Percentiles rank a stretch among this genome's conserved stretches.
Evolutionary conservation across 1,140 invertebrate species (phyloP).

Genomic region (Ruditapes philippinarum): DNA sequence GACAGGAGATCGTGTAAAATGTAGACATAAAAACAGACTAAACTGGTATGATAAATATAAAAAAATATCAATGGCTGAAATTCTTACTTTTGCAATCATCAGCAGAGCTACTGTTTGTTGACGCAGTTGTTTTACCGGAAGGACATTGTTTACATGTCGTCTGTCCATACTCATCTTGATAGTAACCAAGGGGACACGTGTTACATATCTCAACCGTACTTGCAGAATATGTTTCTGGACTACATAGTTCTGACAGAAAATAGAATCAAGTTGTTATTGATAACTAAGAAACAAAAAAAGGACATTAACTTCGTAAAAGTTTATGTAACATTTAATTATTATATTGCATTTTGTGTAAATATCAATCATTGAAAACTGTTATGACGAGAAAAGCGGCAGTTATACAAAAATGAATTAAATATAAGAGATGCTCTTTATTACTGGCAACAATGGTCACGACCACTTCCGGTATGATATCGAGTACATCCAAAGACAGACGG

Average conservation of each 20-base stretch:
- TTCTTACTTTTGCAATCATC: too few relatives aligned
- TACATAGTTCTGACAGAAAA: conserved; percentile 12
- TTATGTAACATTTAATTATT: neutral
- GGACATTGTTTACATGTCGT: neutral
- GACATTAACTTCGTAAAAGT: too few relatives aligned
- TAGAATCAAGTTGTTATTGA: neutral
- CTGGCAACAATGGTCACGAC: neutral
- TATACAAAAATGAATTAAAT: neutral
- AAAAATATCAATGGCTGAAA: neutral
- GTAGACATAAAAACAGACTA: neutral
- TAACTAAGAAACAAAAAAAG: too few relatives aligned
- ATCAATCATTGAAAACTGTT: too few relatives aligned
- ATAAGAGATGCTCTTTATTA: neutral
- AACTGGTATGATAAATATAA: neutral
- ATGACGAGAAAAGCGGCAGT: neutral
- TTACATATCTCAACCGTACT: neutral
- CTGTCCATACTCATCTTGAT: neutral
- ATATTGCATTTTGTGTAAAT: too few relatives aligned
- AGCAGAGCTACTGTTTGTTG: neutral
- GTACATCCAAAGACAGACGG: too few relatives aligned
- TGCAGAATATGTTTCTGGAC: neutral
- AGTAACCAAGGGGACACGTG: conserved; percentile 1
- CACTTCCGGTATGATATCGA: neutral
- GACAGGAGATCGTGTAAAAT: too few relatives aligned
- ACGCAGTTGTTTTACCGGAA: neutral